Conservation (phyloP, 2,797 vertebrate genomes). For the Pseudochaenichthys georgianus region DNA sequence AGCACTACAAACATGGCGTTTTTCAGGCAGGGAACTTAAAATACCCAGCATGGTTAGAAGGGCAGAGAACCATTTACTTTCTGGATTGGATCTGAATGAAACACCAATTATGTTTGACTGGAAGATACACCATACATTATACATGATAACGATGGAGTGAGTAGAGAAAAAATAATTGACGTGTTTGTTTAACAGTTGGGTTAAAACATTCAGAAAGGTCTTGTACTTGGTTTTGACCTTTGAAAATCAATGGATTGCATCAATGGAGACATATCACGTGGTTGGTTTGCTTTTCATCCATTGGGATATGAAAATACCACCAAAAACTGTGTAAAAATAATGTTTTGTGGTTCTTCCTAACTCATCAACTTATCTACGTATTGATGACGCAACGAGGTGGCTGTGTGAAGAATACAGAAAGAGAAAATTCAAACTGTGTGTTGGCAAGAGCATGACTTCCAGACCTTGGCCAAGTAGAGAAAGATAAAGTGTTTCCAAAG, state of each 20-base stretch:
- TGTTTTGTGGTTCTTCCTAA: not conserved
- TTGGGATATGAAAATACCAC: constrained; percentile 24
- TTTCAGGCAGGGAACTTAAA: no score
- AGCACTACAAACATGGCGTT: no score
- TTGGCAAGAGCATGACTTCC: not conserved
- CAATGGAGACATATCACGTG: constrained; percentile 30
- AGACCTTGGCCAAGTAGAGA: not conserved
- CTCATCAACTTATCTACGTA: constrained; percentile 13
- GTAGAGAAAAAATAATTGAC: no score
- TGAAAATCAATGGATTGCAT: constrained; percentile 44
- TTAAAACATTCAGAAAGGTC: no score
- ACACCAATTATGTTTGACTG: no score
- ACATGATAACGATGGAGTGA: no score
- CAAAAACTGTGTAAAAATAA: constrained; percentile 24
- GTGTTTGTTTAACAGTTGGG: no score
- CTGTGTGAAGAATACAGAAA: not conserved
- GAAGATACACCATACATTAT: no score
- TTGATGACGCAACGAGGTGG: not conserved
- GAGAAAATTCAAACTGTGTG: constrained; percentile 8
- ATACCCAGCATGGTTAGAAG: no score
- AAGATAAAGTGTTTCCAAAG: not conserved
- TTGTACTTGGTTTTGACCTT: no score
- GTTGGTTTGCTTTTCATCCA: constrained; percentile 23
- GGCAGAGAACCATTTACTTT: no score
- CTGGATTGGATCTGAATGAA: no score